Evolutionary conservation across 2,113 vertebrate genomes (phyloP).

Genomic region (Steatornis caripensis): DNA sequence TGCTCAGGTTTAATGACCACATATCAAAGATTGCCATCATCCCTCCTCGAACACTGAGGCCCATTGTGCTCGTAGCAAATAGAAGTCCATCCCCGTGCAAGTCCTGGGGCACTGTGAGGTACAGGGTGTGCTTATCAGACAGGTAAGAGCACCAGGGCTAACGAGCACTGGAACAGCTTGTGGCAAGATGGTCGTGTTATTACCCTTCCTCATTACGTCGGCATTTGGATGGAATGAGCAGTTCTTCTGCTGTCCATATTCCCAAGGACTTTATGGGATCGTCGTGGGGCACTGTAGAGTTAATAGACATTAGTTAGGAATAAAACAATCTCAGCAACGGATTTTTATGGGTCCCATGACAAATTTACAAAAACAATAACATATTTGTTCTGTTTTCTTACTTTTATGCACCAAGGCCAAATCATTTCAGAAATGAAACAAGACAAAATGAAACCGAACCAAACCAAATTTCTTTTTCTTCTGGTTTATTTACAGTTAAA

Average conservation of each 20-base stretch:
- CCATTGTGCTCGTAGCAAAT: background rate
- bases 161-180: fast-evolving
- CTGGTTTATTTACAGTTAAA: background rate
- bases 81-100: fast-evolving
- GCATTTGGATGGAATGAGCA: background rate
- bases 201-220: background rate
- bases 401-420: background rate
- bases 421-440: background rate
- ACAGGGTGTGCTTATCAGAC: background rate
- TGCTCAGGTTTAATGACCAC: background rate
- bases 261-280: background rate
- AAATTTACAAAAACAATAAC: background rate
- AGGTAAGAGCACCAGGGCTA: background rate
- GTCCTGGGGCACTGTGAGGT: background rate
- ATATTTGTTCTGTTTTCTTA: background rate
- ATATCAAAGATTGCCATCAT: background rate
- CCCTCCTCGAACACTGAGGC: background rate
- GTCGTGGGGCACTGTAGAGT: background rate
- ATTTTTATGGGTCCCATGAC: background rate
- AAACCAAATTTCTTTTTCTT: background rate
- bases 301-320: background rate
- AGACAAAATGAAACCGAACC: background rate
- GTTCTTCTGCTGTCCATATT: background rate
- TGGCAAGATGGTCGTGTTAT: background rate
- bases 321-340: background rate